Conservation (phyloP, 2,888 invertebrate genomes). For the Thumatha senex region DNA sequence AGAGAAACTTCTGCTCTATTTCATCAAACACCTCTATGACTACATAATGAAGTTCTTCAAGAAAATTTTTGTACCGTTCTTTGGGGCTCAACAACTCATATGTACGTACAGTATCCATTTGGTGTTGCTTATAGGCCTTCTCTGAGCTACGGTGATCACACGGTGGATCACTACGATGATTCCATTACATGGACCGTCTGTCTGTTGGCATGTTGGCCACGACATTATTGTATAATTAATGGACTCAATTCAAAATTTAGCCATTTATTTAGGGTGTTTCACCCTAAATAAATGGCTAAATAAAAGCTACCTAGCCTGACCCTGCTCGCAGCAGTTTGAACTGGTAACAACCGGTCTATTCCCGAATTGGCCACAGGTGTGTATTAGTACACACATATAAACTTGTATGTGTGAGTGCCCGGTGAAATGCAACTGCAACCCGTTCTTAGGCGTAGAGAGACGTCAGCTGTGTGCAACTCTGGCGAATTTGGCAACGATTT, state of each 20-base stretch:
- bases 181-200: no score
- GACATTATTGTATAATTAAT: no score
- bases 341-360: constrained; percentile 48
- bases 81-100: no score
- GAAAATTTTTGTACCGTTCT: no score
- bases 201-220: no score
- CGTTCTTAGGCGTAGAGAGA: constrained; percentile 77
- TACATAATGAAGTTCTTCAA: no score
- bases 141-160: no score
- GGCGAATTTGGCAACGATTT: constrained; percentile 25
- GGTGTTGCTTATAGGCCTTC: no score
- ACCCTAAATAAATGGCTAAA: constrained; percentile 25
- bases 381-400: constrained; percentile 48
- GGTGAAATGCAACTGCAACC: constrained; percentile 79
- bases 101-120: no score
- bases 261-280: constrained; percentile 26
- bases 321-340: constrained; percentile 31
- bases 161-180: no score
- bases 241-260: neutral
- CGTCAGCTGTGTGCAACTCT: constrained; percentile 54
- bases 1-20: no score
- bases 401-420: constrained; percentile 52
- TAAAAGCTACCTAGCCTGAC: constrained; percentile 28
- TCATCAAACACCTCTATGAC: no score
- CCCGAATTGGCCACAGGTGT: constrained; percentile 64